Conservation (phyloP, 2,888 invertebrate genomes). For the Eristalis tenax region DNA sequence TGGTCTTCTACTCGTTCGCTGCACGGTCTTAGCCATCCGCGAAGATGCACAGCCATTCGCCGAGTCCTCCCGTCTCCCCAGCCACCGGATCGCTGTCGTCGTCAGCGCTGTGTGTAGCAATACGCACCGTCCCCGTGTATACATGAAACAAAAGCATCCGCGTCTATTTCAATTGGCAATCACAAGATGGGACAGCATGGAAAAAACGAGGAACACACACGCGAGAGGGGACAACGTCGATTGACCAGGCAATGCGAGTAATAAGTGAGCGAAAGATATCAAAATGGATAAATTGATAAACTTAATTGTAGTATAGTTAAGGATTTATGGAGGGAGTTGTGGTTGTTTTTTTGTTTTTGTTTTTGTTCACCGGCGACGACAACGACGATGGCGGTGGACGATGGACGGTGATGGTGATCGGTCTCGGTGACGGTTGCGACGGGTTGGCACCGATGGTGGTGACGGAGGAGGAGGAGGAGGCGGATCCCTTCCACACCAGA, state of each 20-base stretch:
- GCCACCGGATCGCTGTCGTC: not conserved
- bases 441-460: not conserved
- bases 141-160: conserved; percentile 46
- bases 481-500: conserved; percentile 63
- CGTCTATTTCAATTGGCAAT: conserved; percentile 63
- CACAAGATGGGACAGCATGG: not conserved
- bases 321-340: conserved; percentile 69
- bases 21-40: not conserved
- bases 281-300: conserved; percentile 72
- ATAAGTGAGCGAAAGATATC: conserved; percentile 71
- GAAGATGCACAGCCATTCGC: too few relatives aligned
- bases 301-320: conserved; percentile 72
- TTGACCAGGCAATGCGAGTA: conserved; percentile 48
- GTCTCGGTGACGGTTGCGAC: too few relatives aligned
- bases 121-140: conserved; percentile 38
- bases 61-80: too few relatives aligned
- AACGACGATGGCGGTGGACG: too few relatives aligned
- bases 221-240: not conserved
- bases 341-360: not conserved
- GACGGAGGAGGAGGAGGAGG: conserved; percentile 31
- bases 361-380: not conserved
- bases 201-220: not conserved
- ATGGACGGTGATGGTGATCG: too few relatives aligned
- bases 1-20: conserved; percentile 20
- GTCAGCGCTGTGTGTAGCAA: conserved; percentile 21